Conservation (phyloP, 2,113 vertebrate genomes). For the Oncorhynchus tshawytscha region DNA sequence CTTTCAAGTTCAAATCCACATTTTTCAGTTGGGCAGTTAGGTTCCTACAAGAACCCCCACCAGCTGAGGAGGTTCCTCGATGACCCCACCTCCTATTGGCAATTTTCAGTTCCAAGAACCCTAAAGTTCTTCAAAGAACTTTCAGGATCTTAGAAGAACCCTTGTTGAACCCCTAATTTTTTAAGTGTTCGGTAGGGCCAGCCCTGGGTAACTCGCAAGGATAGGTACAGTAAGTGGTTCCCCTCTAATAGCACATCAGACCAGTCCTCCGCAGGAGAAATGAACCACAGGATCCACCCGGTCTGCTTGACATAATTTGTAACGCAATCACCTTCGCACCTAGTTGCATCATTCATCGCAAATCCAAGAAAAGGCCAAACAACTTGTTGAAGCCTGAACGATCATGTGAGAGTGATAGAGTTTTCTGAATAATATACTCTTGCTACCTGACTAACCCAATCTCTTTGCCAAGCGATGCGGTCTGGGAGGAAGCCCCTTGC, state of each 20-base stretch:
- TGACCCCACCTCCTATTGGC: too few species aligned
- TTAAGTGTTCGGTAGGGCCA: too few species aligned
- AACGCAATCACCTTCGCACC: background rate
- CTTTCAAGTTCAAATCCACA: too few species aligned
- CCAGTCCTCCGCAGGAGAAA: conserved; percentile 3
- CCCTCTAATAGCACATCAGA: conserved; percentile 2
- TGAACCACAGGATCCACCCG: background rate
- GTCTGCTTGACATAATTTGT: background rate
- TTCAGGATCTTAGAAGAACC: too few species aligned
- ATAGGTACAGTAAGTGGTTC: background rate
- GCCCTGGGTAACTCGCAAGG: background rate
- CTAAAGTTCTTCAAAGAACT: too few species aligned
- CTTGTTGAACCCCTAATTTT: too few species aligned
- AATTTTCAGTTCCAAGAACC: too few species aligned
- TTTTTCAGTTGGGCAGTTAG: too few species aligned
- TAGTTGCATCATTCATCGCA: background rate
- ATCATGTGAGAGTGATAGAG: background rate
- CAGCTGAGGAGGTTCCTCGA: too few species aligned
- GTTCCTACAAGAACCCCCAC: too few species aligned
- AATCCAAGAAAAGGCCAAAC: background rate
- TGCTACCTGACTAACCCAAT: background rate
- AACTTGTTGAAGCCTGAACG: background rate
- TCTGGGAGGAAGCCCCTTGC: background rate
- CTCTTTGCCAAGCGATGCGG: background rate
- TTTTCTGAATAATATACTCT: background rate